phyloP scores from a whole-genome alignment of 2,113 vertebrate genomes.

The Penelope pileata region DNA sequence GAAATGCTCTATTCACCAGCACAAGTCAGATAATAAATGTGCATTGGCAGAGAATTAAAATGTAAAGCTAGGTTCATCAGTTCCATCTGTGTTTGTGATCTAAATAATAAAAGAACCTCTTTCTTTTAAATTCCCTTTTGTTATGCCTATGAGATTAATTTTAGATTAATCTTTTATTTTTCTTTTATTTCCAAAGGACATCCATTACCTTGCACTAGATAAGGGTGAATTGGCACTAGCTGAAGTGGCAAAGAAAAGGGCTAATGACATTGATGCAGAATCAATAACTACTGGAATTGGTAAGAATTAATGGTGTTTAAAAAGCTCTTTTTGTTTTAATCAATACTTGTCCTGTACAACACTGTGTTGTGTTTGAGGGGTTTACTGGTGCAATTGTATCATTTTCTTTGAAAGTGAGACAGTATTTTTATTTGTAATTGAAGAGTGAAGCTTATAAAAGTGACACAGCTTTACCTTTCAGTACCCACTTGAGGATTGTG shows the following conservation, averaged over 20 bases:
- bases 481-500: not conserved
- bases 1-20: not conserved
- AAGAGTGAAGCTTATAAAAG: slow-evolving; percentile 40
- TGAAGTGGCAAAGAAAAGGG: slow-evolving; percentile 93
- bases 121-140: slow-evolving; percentile 80
- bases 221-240: slow-evolving; percentile 95
- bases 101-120: slow-evolving; percentile 71
- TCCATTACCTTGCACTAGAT: slow-evolving; percentile 96
- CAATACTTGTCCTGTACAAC: slow-evolving; percentile 72
- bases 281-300: slow-evolving; percentile 81
- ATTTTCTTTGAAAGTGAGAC: slow-evolving; percentile 47
- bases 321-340: slow-evolving; percentile 76
- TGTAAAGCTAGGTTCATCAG: slow-evolving; percentile 63
- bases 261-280: slow-evolving; percentile 88
- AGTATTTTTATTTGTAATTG: not conserved
- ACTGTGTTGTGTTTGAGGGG: slow-evolving; percentile 59
- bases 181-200: slow-evolving; percentile 96
- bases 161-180: slow-evolving; percentile 88
- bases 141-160: slow-evolving; percentile 87
- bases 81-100: slow-evolving; percentile 73
- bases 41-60: slow-evolving; percentile 70
- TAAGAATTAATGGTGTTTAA: slow-evolving; percentile 79
- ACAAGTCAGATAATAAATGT: slow-evolving; percentile 63
- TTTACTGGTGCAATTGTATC: slow-evolving; percentile 58
- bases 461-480: slow-evolving; percentile 17